Percentiles rank a stretch among this genome's conserved stretches.
Conservation (phyloP, 2,888 invertebrate species). For the Gastracanthus pulcherrimus region DNA sequence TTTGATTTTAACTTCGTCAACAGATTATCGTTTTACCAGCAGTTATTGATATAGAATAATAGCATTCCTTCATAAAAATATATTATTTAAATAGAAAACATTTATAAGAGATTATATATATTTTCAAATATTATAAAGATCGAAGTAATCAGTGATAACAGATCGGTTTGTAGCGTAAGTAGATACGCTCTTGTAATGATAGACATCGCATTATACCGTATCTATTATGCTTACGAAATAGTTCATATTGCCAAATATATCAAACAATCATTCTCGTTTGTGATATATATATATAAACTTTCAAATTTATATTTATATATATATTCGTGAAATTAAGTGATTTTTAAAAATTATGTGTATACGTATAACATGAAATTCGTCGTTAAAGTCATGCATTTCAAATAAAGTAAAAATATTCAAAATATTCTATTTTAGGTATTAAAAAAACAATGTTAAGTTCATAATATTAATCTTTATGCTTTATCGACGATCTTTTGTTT, state of each 20-base stretch:
- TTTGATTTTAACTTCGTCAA: not conserved
- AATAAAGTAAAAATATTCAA: not conserved
- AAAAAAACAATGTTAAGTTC: not conserved
- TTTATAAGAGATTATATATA: not conserved
- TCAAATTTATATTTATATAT: not conserved
- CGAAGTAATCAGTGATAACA: not conserved
- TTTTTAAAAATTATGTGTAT: not conserved
- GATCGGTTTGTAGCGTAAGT: not conserved
- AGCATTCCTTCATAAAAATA: not conserved
- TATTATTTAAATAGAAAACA: not conserved
- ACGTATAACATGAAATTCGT: not conserved
- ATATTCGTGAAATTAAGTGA: not conserved
- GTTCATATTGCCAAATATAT: slow-evolving; percentile 1
- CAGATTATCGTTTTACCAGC: not conserved
- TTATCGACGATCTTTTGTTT: not conserved
- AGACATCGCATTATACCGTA: not conserved
- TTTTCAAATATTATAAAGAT: not conserved
- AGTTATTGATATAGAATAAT: not conserved
- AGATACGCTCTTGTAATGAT: not conserved
- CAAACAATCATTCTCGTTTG: not conserved
- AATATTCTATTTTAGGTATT: not conserved
- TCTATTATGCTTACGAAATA: not conserved
- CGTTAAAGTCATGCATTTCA: not conserved
- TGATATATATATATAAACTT: not conserved
- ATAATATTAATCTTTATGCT: not conserved